Evolutionary conservation across 2,797 vertebrate species (phyloP).

Genomic region (Pseudochaenichthys georgianus): DNA sequence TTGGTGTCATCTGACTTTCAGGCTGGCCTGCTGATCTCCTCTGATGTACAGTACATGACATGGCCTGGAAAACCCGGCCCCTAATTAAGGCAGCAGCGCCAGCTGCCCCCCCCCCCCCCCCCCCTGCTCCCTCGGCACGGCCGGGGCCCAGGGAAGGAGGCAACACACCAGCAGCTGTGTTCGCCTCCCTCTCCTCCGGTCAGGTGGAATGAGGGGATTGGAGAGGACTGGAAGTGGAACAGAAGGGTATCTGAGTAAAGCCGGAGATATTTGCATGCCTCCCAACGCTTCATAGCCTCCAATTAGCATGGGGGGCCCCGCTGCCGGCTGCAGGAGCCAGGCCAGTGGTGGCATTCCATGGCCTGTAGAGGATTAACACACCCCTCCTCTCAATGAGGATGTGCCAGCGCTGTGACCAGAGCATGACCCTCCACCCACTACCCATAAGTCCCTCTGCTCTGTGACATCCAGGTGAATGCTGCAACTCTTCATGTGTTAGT

Average conservation of each 20-base stretch:
- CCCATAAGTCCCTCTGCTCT: constrained; percentile 17
- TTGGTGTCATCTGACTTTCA: constrained; percentile 94
- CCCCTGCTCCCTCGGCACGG: constrained; percentile 60
- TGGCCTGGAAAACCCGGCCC: constrained; percentile 86
- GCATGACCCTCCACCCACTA: constrained; percentile 49
- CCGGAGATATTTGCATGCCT: constrained; percentile 79
- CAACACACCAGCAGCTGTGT: constrained; percentile 87
- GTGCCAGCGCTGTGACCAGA: constrained; percentile 52
- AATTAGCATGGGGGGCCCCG: constrained; percentile 72
- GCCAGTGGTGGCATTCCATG: constrained; percentile 71
- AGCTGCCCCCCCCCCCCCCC: constrained; percentile 73
- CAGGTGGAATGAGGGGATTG: constrained; percentile 93
- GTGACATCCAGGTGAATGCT: neutral
- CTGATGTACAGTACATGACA: constrained; percentile 96
- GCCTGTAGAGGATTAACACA: constrained; percentile 64
- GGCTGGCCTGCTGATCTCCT: constrained; percentile 92
- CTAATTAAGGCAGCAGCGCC: constrained; percentile 85
- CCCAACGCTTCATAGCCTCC: constrained; percentile 75
- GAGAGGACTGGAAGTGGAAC: constrained; percentile 81
- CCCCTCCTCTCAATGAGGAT: constrained; percentile 46
- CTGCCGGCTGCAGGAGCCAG: constrained; percentile 52
- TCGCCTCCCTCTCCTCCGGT: constrained; percentile 80
- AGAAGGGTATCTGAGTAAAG: constrained; percentile 79
- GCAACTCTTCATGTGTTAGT: neutral
- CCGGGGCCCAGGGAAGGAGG: constrained; percentile 76